phyloP scores from a whole-genome alignment of 2,113 vertebrate genomes.

The Macrotis lagotis region DNA sequence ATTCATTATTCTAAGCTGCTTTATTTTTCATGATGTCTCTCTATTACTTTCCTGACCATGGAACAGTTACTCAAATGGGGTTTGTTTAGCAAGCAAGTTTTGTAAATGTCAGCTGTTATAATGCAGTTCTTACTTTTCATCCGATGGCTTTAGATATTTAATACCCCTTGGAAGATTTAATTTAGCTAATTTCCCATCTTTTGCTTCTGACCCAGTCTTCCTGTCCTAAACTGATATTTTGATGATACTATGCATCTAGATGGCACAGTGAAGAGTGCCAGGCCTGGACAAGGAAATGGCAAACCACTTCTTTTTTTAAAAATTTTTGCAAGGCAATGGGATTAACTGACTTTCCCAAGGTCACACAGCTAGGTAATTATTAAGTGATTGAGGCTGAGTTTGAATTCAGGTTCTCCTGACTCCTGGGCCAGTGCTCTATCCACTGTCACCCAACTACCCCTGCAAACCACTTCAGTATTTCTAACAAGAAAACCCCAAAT shows the following conservation, averaged over 20 bases:
- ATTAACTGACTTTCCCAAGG: no score
- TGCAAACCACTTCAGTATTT: not conserved
- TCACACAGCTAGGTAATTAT: no score
- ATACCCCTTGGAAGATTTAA: not conserved
- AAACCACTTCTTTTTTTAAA: not conserved
- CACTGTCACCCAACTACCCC: no score
- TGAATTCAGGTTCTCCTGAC: no score
- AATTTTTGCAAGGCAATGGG: no score
- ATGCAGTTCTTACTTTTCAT: not conserved
- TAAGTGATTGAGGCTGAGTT: no score
- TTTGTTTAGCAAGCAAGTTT: not conserved
- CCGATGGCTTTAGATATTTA: not conserved
- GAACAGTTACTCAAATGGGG: not conserved
- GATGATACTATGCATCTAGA: not conserved
- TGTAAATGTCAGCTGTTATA: not conserved
- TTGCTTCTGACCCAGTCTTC: not conserved
- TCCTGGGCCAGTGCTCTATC: no score
- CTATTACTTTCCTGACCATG: not conserved
- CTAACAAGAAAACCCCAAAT: not conserved
- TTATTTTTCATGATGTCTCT: not conserved
- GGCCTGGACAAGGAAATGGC: not conserved
- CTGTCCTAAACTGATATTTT: not conserved
- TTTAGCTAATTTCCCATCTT: not conserved
- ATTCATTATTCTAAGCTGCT: not conserved
- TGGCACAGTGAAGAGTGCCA: not conserved